Evolutionary conservation across 2,888 invertebrate species (phyloP).

Genomic region (Adela reaumurella): DNA sequence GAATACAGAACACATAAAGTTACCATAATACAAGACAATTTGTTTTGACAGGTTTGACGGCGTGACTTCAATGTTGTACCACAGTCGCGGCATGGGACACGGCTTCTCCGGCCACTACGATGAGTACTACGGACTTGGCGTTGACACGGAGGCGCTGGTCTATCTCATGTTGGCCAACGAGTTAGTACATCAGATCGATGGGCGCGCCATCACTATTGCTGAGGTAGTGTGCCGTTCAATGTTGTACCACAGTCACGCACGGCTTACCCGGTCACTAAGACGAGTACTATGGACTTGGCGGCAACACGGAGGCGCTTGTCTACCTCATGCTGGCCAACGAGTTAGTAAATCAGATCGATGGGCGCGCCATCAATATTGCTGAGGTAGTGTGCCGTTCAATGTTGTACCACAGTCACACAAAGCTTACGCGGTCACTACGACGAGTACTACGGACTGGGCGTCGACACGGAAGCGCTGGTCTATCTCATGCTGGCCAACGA

Average conservation of each 20-base stretch:
- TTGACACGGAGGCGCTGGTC: conserved; percentile 92
- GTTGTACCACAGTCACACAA: conserved; percentile 95
- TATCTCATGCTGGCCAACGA: conserved; percentile 95
- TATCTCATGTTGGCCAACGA: conserved; percentile 95
- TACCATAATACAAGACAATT: not conserved
- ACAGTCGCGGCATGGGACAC: conserved; percentile 90
- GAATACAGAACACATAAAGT: too few species aligned
- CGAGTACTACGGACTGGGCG: conserved; percentile 95
- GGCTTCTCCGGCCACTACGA: conserved; percentile 93
- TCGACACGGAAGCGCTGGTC: conserved; percentile 92
- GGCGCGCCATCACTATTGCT: conserved; percentile 85
- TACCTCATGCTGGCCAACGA: conserved; percentile 95
- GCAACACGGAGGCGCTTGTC: conserved; percentile 92
- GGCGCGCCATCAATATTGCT: conserved; percentile 85
- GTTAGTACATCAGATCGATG: conserved; percentile 76
- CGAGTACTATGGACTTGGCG: conserved; percentile 95
- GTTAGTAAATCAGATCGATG: conserved; percentile 76
- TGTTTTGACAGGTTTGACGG: conserved; percentile 81
- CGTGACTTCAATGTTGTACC: conserved; percentile 98
- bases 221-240: conserved; percentile 81
- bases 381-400: conserved; percentile 81
- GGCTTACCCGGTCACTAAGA: conserved; percentile 93
- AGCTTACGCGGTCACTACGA: conserved; percentile 93
- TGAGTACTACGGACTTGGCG: conserved; percentile 95
- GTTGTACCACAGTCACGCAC: conserved; percentile 95